Base-by-base conservation (phyloP, 2,113 vertebrate genomes). In the Melanotaenia duboulayi region DNA sequence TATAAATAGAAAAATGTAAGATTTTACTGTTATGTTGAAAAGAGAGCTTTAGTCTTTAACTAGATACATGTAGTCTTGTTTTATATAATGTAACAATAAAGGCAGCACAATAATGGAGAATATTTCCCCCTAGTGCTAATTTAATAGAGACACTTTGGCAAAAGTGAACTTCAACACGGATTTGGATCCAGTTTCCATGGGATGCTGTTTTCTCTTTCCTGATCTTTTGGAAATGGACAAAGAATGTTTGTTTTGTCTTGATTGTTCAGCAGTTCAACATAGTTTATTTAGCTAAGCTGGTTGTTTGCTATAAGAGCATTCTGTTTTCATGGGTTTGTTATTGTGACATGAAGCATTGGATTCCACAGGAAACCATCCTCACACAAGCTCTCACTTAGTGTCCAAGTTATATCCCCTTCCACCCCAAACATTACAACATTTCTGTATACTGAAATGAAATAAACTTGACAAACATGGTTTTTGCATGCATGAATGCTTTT, bases 221-320 rank as follows among this genome's bases (percentile, higher is more conserved):
- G 76, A 74, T 70, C 71, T 81, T 76, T 68, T 80, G 23, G 71
- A 87, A 67, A 74, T 28, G 35, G 76, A 84, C 58, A 39, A 49
- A 78, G 84, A 7, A 92, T 93, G 83, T 93, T 95, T 95, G 88
- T 90, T 90, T 90, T 87, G 72, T 82, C 80, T 88, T 85, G 82
- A 86, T 85, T 92, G 74, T 92, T 87, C 82, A 55, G 66, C 80
- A n/a, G n/a, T n/a, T n/a, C 82, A 32, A 69, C 58, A 44, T 48
- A 80, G 80, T 59, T 91, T 90, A 85, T 90, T 90, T 87, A 86
- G 68, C 73, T 84, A 72, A 74, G 66, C 76, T 92, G 80, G 88
- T 94, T 93, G 88, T 94, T 94, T 95, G 56, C 81, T 79, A 73
- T 73, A 90, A 82, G 70, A 90, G 81, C 87, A 90, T 86, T 74